A percentile compares a stretch with the other conserved stretches of the same genome.
Evolutionary conservation across 2,888 invertebrate genomes (phyloP).

Genomic region (Neoitamus cyanurus): DNA sequence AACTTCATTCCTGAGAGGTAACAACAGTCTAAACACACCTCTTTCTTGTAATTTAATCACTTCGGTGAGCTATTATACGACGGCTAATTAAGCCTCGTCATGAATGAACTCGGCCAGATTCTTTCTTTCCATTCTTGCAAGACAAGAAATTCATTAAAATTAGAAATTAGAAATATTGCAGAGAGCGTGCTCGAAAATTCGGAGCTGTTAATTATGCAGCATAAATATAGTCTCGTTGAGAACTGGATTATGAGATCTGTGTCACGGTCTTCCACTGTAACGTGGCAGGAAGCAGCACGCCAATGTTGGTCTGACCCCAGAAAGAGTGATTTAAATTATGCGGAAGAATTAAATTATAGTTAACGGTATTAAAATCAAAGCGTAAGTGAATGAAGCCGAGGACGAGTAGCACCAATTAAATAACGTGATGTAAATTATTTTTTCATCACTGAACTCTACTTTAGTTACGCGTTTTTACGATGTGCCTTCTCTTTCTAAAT

Average conservation of each 20-base stretch:
- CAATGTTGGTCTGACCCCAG: neutral
- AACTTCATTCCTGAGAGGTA: neutral
- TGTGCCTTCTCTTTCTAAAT: too few species aligned
- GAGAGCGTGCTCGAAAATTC: neutral
- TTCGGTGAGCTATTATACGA: neutral
- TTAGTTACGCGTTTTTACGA: too few species aligned
- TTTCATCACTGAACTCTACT: too few species aligned
- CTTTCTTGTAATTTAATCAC: neutral
- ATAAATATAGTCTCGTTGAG: neutral
- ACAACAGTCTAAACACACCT: neutral
- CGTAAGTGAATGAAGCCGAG: too few species aligned
- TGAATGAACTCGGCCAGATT: neutral
- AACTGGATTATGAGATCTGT: neutral
- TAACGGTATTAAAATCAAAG: neutral
- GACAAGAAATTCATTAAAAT: neutral
- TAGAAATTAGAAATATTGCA: neutral
- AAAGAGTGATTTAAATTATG: neutral
- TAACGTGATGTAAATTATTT: too few species aligned
- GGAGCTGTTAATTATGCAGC: neutral
- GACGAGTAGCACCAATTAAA: too few species aligned
- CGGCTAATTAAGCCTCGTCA: neutral
- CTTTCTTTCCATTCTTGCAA: neutral
- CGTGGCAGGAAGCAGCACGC: neutral
- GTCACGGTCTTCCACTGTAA: neutral
- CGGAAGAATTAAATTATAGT: neutral